Conservation (phyloP, 2,113 vertebrate species). For the Vimba vimba region DNA sequence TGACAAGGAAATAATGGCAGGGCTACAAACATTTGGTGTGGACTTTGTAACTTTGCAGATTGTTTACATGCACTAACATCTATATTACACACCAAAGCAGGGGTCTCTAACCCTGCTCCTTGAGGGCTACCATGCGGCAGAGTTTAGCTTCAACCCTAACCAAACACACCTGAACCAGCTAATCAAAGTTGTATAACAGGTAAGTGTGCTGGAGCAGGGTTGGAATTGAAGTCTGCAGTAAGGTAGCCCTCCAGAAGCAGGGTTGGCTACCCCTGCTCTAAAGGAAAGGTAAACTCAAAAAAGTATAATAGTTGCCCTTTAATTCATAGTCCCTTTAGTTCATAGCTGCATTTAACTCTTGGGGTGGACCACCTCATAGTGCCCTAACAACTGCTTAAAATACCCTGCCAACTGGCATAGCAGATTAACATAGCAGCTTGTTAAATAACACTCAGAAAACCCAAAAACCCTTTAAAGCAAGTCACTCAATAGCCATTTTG, state of each 20-base stretch:
- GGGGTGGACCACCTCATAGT: neutral
- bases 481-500: neutral
- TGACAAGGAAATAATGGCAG: neutral
- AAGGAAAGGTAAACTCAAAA: too few relatives aligned
- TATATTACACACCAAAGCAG: neutral
- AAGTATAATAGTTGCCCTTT: neutral
- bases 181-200: too few relatives aligned
- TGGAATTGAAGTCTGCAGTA: too few relatives aligned
- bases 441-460: neutral
- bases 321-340: neutral
- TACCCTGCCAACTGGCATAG: neutral
- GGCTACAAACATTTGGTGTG: neutral
- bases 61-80: neutral
- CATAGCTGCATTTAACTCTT: neutral
- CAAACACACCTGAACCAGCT: too few relatives aligned
- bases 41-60: neutral
- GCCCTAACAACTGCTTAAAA: neutral
- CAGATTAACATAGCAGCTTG: neutral
- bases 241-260: too few relatives aligned
- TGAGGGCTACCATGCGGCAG: too few relatives aligned
- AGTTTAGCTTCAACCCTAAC: too few relatives aligned
- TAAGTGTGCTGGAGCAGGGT: too few relatives aligned
- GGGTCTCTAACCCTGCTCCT: too few relatives aligned
- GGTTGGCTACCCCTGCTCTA: too few relatives aligned
- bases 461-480: neutral